Percentiles rank a stretch among this genome's conserved stretches.
Conservation (phyloP, 2,113 vertebrate genomes). For the Peromyscus maniculatus region DNA sequence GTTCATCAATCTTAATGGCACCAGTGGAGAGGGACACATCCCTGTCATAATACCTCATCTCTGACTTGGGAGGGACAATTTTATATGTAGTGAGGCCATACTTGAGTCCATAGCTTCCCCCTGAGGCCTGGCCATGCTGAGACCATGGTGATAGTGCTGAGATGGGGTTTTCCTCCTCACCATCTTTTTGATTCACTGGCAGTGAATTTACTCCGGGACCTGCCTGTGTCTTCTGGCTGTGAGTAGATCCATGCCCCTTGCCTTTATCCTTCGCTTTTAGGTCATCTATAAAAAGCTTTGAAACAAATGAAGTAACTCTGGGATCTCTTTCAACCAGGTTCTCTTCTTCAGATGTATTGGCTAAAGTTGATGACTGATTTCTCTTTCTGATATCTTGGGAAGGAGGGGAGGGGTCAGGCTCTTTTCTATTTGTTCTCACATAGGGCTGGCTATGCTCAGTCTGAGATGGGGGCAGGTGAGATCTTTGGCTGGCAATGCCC, state of each 20-base stretch:
- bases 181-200: constrained; percentile 64
- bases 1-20: constrained; percentile 96
- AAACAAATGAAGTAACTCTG: constrained; percentile 34
- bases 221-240: constrained; percentile 58
- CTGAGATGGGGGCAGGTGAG: neutral
- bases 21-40: constrained; percentile 85
- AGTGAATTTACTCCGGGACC: constrained; percentile 59
- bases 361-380: neutral
- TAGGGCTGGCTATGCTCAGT: constrained; percentile 40
- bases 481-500: neutral
- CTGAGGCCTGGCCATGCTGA: constrained; percentile 83
- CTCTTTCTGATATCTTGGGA: constrained; percentile 48
- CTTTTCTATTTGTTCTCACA: constrained; percentile 60
- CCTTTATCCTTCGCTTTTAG: constrained; percentile 58
- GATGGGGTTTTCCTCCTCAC: constrained; percentile 3
- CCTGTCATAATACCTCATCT: constrained; percentile 84
- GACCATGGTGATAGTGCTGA: constrained; percentile 71
- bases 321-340: constrained; percentile 51
- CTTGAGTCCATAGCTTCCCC: constrained; percentile 87
- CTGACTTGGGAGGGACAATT: constrained; percentile 93
- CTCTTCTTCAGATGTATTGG: neutral
- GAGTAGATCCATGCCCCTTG: constrained; percentile 1
- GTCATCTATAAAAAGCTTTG: neutral
- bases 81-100: constrained; percentile 96
- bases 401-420: constrained; percentile 46